phyloP scores from a whole-genome alignment of 2,888 invertebrate species.

The Panopea generosa region DNA sequence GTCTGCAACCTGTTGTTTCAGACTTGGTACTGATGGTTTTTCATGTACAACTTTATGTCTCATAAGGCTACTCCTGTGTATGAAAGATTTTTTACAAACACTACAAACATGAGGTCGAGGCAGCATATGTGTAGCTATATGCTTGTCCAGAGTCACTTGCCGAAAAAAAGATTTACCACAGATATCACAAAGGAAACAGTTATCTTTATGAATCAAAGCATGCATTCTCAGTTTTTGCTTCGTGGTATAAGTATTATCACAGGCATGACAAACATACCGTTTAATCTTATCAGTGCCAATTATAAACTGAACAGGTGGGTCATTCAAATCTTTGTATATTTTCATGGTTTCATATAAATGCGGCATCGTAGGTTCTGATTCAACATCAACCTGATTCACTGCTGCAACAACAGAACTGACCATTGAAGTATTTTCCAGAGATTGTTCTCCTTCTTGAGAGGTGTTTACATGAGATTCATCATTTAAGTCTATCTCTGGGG shows the following conservation, averaged over 20 bases:
- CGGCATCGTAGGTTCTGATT: not conserved
- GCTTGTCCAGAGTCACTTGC: constrained; percentile 50
- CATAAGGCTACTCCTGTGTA: constrained; percentile 61
- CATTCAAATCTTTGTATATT: constrained; percentile 9
- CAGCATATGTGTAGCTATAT: constrained; percentile 52
- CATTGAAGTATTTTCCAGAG: not conserved
- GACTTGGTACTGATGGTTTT: constrained; percentile 25
- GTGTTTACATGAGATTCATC: not conserved
- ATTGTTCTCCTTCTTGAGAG: not conserved
- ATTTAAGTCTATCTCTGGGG: too few relatives aligned
- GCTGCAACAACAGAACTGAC: not conserved
- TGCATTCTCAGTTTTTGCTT: constrained; percentile 61
- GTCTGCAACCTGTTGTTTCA: constrained; percentile 51
- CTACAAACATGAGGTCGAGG: constrained; percentile 54
- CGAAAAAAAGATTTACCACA: constrained; percentile 63
- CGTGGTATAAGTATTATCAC: constrained; percentile 62
- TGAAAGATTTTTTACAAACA: constrained; percentile 52
- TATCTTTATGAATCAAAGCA: constrained; percentile 59
- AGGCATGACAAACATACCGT: constrained; percentile 58
- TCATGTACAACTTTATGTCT: constrained; percentile 51
- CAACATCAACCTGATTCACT: constrained; percentile 10
- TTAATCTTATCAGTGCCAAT: constrained; percentile 49
- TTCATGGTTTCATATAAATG: not conserved
- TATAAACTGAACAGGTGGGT: constrained; percentile 51
- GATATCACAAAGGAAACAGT: constrained; percentile 58